Percentiles rank a stretch among this genome's conserved stretches.
These are phyloP conservation scores for Campaea margaritaria DNA, from an alignment of 2,888 invertebrate species.

Conservation along the genomic window DNA sequence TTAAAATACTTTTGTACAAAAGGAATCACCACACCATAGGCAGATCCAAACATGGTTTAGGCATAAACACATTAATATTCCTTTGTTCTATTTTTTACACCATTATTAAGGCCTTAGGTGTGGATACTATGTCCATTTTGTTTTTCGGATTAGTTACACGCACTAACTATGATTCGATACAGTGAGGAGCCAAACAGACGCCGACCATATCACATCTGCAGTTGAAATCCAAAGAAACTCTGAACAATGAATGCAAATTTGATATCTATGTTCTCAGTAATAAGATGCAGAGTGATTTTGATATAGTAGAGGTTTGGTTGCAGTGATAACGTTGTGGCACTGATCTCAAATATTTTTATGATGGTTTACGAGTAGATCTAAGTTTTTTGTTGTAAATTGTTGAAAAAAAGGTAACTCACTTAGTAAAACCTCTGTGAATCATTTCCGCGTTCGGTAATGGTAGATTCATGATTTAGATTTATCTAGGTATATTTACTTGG, in stretches of 20 bases:
- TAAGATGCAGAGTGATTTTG: background rate
- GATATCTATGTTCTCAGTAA: background rate
- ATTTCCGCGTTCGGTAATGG: background rate
- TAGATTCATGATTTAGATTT: background rate
- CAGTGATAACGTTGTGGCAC: constrained; percentile 1
- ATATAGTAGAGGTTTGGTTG: background rate
- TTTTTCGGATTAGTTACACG: constrained; percentile 24
- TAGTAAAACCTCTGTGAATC: background rate
- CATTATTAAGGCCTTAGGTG: constrained; percentile 16
- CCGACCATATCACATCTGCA: constrained; percentile 1
- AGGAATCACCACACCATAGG: no score
- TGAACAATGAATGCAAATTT: background rate
- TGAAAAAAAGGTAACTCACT: background rate
- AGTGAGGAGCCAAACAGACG: constrained; percentile 10
- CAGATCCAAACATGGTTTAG: no score
- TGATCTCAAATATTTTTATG: constrained; percentile 25
- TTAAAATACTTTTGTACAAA: no score
- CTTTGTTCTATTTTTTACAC: constrained; percentile 27
- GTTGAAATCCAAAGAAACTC: background rate
- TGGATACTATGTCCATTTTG: constrained; percentile 16
- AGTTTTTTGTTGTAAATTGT: constrained; percentile 2
- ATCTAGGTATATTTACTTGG: no score
- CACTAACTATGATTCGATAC: constrained; percentile 27
- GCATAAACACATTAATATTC: constrained; percentile 5
- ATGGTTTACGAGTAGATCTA: constrained; percentile 7